Conservation (phyloP, 2,888 invertebrate genomes). For the Megalurothrips usitatus region DNA sequence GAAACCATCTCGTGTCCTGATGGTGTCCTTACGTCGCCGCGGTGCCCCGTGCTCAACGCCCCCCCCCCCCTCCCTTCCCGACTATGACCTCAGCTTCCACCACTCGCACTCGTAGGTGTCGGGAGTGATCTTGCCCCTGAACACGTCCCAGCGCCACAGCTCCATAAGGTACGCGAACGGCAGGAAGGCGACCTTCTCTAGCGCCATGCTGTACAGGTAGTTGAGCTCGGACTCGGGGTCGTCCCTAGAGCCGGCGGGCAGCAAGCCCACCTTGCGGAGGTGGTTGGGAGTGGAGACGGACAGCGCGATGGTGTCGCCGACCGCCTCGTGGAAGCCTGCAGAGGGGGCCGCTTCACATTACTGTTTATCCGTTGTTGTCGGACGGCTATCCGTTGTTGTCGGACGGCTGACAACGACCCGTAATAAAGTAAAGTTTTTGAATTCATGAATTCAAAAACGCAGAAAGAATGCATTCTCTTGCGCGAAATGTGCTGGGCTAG, state of each 20-base stretch:
- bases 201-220: conserved; percentile 60
- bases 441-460: no score
- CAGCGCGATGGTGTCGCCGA: conserved; percentile 66
- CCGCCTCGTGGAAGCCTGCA: conserved; percentile 68
- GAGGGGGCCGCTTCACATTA: no score
- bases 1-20: not conserved
- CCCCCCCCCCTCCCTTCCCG: no score
- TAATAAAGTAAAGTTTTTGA: no score
- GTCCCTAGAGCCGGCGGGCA: conserved; percentile 54
- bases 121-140: conserved; percentile 57
- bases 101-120: conserved; percentile 62
- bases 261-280: conserved; percentile 58
- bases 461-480: no score
- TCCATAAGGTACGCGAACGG: conserved; percentile 68
- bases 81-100: conserved; percentile 55
- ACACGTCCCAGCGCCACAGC: conserved; percentile 64
- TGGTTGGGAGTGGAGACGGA: conserved; percentile 68
- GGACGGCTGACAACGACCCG: no score
- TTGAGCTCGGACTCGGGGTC: conserved; percentile 63
- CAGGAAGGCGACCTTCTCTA: conserved; percentile 65
- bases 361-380: no score
- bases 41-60: not conserved
- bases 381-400: no score
- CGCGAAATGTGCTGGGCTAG: no score
- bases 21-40: no score